Evolutionary conservation across 2,113 vertebrate species (phyloP), one percentile per base, ranked within the genome.

Genomic region (Alethe diademata): DNA sequence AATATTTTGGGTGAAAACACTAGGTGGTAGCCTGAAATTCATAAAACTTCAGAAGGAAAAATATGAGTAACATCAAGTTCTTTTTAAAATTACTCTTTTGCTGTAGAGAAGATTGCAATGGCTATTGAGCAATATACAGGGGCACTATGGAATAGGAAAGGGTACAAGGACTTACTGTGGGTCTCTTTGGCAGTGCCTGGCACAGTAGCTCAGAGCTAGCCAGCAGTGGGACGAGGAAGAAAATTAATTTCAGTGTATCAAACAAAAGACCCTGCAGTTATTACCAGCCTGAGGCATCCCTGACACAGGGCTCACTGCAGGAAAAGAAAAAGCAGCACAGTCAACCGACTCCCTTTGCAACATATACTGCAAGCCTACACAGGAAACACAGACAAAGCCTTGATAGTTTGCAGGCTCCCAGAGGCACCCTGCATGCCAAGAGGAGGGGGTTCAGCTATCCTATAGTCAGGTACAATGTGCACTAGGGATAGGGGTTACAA

Each of bases 11-110:
- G 54, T 25, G 24, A 72, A 83, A 94, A 86, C 64, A 80, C 54
- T 80, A 90, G 62, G 75, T 70, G 42, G 58, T 92, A 95, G 36
- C 62, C 67, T 61, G 50, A 88, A 81, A 90, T 73, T 53, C 62
- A n/a, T 19, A 40, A 86, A 60, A 62, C 8, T 50, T 73, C 42
- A 73, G 67, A 73, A 82, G 18, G 29, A 43, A 95, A 93, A 86
- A 61, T 0, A 1, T 31, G 38, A 82, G 14, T 45, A 74, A 38
- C 12, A 58, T 38, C 20, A 84, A 89, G 22, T 51, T 78, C 16
- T 66, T 71, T 69, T 43, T 29, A 4, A 54, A 89, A 60, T 81
- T 0, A 25, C 35, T 61, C 5, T 26, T 74, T 62, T 78, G 48
- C n/a, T 67, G 18, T 67, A 36, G 43, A 67, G 25, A 56, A 62